Evolutionary conservation across 2,888 invertebrate species (phyloP), one percentile per base, ranked within the genome.

Genomic region (Cancer borealis): DNA sequence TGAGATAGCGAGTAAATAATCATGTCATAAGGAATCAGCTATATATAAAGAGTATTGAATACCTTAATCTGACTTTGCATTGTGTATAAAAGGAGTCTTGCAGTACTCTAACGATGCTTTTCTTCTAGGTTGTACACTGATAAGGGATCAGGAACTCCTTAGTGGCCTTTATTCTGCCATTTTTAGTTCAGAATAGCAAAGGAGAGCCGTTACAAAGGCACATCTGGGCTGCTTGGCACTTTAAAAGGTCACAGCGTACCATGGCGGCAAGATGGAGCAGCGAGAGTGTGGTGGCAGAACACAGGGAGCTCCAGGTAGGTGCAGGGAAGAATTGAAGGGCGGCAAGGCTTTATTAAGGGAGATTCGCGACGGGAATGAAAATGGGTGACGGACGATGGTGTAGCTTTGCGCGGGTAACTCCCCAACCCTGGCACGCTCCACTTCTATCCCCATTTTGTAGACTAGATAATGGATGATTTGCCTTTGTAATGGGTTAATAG

Each of bases 251-350:
- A 8, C 46, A n/a, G 26, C 39, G 10, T 46, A 30, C 84, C 54
- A 94, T 94, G 94, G 94, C 94, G 21, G 94, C 92, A 4, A 92
- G 93, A n/a, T 95, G 95, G 95, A 95, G 95, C 87, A 93, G 95
- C 91, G 95, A 95, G 73, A 95, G 93, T 95, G 95, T 95, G 26
- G 95, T 95, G 46, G 95, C 95, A 14, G 95, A 95, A 88, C 95
- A 95, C 92, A 95, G 94, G n/a, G 95, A 95, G 46, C 66, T 95
- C 6, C 95, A 95, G 93, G 95, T 95, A 92, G 17, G 39, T 26
- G 46, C n/a, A 92, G 47, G 66, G 30, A 66, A 17, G n/a, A 0
- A 21, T 0, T 26, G 10, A 26, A 26, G 21, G 84, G 84, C 84
- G 5, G 84, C 3, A 17, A 84, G 84, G 84, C 26, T 21, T 30